A percentile compares a stretch with the other conserved stretches of the same genome.
phyloP scores from a whole-genome alignment of 2,797 vertebrate genomes.

The Borostomias antarcticus region DNA sequence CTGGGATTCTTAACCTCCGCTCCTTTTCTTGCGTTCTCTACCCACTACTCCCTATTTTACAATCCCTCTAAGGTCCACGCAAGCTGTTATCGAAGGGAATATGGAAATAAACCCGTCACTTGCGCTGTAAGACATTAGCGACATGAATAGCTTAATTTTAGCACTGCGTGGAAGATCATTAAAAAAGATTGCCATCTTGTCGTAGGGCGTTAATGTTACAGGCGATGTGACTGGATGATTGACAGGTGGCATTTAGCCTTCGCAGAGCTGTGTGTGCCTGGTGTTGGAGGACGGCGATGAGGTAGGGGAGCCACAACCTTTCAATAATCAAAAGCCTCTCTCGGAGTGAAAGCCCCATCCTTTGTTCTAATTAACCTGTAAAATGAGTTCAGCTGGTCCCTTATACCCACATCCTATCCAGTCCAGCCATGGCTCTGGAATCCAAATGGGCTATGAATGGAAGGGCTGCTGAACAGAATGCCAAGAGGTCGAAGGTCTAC shows the following conservation, averaged over 20 bases:
- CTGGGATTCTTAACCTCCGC: too few relatives aligned
- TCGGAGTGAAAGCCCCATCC: conserved; percentile 63
- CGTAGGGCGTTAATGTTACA: conserved; percentile 53
- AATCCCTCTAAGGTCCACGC: neutral
- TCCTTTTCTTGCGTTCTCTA: neutral
- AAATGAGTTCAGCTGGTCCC: conserved; percentile 74
- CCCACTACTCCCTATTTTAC: neutral
- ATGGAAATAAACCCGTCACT: conserved; percentile 42
- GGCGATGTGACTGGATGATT: conserved; percentile 58
- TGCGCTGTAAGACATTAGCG: conserved; percentile 20
- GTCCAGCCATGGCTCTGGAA: conserved; percentile 32
- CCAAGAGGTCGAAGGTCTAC: conserved; percentile 77
- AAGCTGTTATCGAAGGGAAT: conserved; percentile 27
- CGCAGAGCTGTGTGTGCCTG: conserved; percentile 46
- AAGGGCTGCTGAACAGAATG: conserved; percentile 67
- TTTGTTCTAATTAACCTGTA: conserved; percentile 81
- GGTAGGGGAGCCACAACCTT: conserved; percentile 58
- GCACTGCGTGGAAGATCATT: conserved; percentile 61
- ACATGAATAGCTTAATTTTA: conserved; percentile 46
- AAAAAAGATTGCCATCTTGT: conserved; percentile 57
- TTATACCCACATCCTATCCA: conserved; percentile 45
- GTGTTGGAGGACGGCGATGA: conserved; percentile 42
- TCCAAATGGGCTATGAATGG: conserved; percentile 68
- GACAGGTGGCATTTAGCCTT: conserved; percentile 75
- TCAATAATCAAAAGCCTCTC: conserved; percentile 69